Conservation (phyloP, 2,797 vertebrate genomes). For the Sternarchorhynchus goeldii region DNA sequence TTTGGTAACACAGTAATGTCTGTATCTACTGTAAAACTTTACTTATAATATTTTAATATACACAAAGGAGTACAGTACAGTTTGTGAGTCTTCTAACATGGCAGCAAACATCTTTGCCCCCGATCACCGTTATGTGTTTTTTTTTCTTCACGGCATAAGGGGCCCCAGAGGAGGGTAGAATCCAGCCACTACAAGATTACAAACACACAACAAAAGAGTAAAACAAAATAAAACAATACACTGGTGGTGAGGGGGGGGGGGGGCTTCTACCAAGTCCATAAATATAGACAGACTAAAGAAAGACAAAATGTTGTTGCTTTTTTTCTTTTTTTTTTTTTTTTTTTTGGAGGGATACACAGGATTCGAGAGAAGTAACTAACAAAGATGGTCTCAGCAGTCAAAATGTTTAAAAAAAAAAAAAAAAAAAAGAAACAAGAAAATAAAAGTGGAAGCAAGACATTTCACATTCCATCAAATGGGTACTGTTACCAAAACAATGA, state of each 20-base stretch:
- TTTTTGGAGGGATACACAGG: slow-evolving; percentile 29
- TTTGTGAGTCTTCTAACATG: slow-evolving; percentile 62
- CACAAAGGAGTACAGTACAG: slow-evolving; percentile 93
- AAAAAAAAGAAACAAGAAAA: slow-evolving; percentile 20
- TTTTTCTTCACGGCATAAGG: slow-evolving; percentile 39
- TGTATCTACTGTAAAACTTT: slow-evolving; percentile 80
- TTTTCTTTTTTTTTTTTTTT: slow-evolving; percentile 3
- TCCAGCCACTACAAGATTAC: slow-evolving; percentile 54
- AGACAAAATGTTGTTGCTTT: slow-evolving; percentile 30
- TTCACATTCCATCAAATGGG: slow-evolving; percentile 19
- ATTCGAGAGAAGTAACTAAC: slow-evolving; percentile 32
- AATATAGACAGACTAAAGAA: slow-evolving; percentile 57
- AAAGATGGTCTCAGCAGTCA: slow-evolving; percentile 19
- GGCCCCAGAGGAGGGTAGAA: slow-evolving; percentile 40
- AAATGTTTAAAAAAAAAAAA: slow-evolving; percentile 3
- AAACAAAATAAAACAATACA: slow-evolving; percentile 5
- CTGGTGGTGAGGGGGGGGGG: background rate
- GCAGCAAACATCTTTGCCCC: slow-evolving; percentile 54
- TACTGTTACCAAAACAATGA: slow-evolving; percentile 6
- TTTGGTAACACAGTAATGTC: background rate
- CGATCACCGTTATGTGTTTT: slow-evolving; percentile 51
- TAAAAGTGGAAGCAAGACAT: slow-evolving; percentile 17
- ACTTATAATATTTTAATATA: slow-evolving; percentile 90
- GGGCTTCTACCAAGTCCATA: slow-evolving; percentile 58
- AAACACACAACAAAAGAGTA: slow-evolving; percentile 37